Evolutionary conservation across 2,888 invertebrate species (phyloP), one percentile per base, ranked within the genome.

Genomic region (Mimachlamys varia): DNA sequence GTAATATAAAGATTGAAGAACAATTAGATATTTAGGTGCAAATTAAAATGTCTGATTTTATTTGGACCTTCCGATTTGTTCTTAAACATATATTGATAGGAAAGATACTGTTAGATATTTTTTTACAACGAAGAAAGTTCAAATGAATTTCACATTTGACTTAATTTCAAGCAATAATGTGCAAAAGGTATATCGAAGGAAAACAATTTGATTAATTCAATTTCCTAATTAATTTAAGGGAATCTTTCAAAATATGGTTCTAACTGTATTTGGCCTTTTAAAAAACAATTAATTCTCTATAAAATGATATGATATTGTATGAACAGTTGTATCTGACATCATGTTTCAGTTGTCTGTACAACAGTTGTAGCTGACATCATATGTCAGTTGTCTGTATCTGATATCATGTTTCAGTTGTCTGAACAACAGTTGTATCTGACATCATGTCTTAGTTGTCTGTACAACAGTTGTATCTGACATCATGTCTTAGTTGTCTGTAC

Each of bases 291-390:
- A n/a, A n/a, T n/a, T n/a, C n/a, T n/a, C n/a, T n/a, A n/a, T n/a
- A n/a, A n/a, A n/a, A n/a, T n/a, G n/a, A n/a, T n/a, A n/a, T n/a
- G n/a, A n/a, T n/a, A n/a, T 27, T 76, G 22, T 76, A 76, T 15
- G n/a, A 76, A 76, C 33, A 76, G 76, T 76, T 76, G 33, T 76
- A 76, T 27, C 76, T 76, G 76, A 76, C 76, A 76, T 76, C 76
- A 76, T 22, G 27, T 62, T 33, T 33, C 76, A 33, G 76, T 27
- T 76, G 33, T 76, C 76, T 76, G 22, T 33, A 76, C 76, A 76
- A 76, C 76, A 27, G 76, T 76, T 76, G 33, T 27, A 76, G 33
- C 76, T 76, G 76, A 76, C 76, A 76, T 76, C 76, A 76, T 22
- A 27, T 33, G n/a, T 33, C 76, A 2, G 27, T 1, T 76, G 33